A percentile compares a stretch with the other conserved stretches of the same genome.
Conservation (phyloP, 2,113 vertebrate species). For the Labrus mixtus region DNA sequence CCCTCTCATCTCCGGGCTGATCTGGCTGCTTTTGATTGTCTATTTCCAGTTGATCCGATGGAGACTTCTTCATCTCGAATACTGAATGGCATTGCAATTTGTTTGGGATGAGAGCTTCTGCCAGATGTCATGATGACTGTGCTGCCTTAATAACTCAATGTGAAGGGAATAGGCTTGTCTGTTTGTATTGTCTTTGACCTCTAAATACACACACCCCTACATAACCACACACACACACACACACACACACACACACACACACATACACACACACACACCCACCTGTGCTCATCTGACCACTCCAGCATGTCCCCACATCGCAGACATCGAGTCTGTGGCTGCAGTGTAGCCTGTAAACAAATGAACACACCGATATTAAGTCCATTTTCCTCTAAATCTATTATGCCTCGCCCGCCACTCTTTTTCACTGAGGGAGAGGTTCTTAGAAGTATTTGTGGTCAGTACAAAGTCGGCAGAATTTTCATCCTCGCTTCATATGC, state of each 20-base stretch:
- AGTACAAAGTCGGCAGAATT: conserved; percentile 79
- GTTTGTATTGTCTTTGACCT: background rate
- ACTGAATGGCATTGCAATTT: background rate
- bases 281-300: conserved; percentile 80
- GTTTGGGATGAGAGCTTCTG: conserved; percentile 3
- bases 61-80: conserved; percentile 7
- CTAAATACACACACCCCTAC: conserved; percentile 4
- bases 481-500: conserved; percentile 79
- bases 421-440: conserved; percentile 24
- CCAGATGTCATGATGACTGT: background rate
- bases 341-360: conserved; percentile 69
- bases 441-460: conserved; percentile 63
- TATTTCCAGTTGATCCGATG: background rate
- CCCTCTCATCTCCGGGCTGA: background rate
- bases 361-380: conserved; percentile 35
- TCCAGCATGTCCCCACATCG: conserved; percentile 77
- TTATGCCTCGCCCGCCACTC: conserved; percentile 20
- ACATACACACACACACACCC: conserved; percentile 48
- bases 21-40: conserved; percentile 2
- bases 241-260: too few species aligned
- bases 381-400: conserved; percentile 22
- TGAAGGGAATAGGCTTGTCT: background rate
- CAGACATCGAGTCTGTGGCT: conserved; percentile 71
- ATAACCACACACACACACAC: too few species aligned
- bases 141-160: background rate